These are phyloP conservation scores for Myotis findleyi DNA, from an alignment of 2,797 vertebrate genomes.

Conservation along the genomic window DNA sequence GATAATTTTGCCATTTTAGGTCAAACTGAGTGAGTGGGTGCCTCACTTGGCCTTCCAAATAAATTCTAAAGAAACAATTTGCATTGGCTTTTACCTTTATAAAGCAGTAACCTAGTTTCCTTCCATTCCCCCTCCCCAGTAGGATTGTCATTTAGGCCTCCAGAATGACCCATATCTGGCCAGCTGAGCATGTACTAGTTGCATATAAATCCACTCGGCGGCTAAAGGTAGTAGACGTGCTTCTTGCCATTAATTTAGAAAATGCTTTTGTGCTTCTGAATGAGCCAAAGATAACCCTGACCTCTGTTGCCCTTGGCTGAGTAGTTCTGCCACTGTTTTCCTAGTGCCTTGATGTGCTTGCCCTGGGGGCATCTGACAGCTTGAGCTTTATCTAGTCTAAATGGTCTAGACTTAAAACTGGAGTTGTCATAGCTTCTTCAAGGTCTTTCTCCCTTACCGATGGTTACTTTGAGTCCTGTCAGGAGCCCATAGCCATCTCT, in stretches of 20 bases:
- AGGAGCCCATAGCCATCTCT: not conserved
- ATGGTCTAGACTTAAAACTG: constrained; percentile 4
- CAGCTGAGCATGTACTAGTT: not conserved
- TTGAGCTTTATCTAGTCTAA: not conserved
- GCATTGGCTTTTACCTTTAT: constrained; percentile 39
- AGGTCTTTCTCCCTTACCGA: not conserved
- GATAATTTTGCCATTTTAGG: not conserved
- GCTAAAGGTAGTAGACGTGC: not conserved
- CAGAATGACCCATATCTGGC: not conserved
- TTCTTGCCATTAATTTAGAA: constrained; percentile 3
- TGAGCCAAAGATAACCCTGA: not conserved
- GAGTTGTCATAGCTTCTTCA: not conserved
- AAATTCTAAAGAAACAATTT: constrained; percentile 36
- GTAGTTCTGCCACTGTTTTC: not conserved
- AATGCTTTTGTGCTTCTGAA: not conserved
- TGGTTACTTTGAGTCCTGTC: not conserved
- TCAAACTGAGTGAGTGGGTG: not conserved
- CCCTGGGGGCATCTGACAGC: not conserved
- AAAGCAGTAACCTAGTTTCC: not conserved
- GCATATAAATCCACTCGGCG: not conserved
- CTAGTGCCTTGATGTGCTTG: not conserved
- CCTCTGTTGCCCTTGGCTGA: not conserved
- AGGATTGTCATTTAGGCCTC: not conserved
- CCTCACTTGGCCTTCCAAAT: not conserved
- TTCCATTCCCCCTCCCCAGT: not conserved